Base-by-base conservation (phyloP, 1,140 invertebrate genomes). In the Drosophila baimaii region DNA sequence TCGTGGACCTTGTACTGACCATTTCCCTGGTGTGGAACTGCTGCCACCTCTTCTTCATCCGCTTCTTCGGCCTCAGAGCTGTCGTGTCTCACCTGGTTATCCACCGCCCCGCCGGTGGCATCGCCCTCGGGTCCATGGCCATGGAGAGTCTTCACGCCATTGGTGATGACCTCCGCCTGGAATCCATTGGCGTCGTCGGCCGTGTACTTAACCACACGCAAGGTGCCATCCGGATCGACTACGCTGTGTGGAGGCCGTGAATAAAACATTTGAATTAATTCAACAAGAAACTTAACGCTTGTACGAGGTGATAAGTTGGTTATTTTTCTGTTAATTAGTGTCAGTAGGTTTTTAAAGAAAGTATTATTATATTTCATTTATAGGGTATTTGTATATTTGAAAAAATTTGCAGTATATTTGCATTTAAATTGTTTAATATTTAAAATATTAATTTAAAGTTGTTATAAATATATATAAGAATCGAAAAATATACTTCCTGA, bases 161-260 rank as follows among this genome's bases (percentile, higher is more conserved):
- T 83, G 19, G 81, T 91, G 55, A 90, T 89, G 10, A 93, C 91
- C 69, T 92, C 91, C 19, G 93, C 93, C 72, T 93, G 92, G 82
- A 94, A 94, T 44, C 94, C 94, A 79, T 93, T 93, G 33, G 90
- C 83, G 54, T 93, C 92, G 83, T 94, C 92, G 2, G 93, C 93
- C 19, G 91, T 93, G 68, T 94, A 94, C 65, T 92, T 92, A 54
- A 93, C 92, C 52, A 92, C 92, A 74, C 93, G 91, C 72, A 93
- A 81, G 47, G 92, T 91, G 68, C 93, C 93, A 84, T 93, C 93
- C 63, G 93, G 93, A 79, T 93, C 93, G 64, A 93, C 91, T 52
- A 93, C 77, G 78, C 91, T 92, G 71, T 33, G 19, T 46, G 63
- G 55, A 77, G 39, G 47, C 10, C 29, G 21, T 74, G 19, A 43